These are phyloP conservation scores for Drosophila phalerata DNA, from an alignment of 2,888 invertebrate genomes.

Conservation along the genomic window DNA sequence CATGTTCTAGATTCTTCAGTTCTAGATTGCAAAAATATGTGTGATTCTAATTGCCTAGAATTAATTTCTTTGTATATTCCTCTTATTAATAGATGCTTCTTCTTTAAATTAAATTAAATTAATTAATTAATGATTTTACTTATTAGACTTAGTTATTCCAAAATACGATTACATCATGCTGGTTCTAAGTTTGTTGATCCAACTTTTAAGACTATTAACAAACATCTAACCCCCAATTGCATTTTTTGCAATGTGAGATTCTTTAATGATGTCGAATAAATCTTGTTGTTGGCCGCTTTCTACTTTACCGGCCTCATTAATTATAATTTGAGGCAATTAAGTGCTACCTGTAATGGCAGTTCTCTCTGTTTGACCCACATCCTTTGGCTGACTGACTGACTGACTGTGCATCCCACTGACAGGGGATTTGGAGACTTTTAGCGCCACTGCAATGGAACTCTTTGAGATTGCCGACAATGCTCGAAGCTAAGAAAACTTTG, in stretches of 20 bases:
- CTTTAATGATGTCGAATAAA: not conserved
- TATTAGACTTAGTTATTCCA: too few species aligned
- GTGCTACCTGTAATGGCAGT: constrained; percentile 50
- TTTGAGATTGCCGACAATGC: constrained; percentile 38
- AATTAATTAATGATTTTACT: too few species aligned
- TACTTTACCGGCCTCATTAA: constrained; percentile 50
- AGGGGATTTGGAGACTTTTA: constrained; percentile 18
- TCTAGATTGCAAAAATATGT: too few species aligned
- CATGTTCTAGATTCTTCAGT: too few species aligned
- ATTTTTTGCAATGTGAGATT: not conserved
- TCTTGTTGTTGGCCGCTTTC: not conserved
- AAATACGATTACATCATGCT: not conserved
- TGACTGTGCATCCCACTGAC: not conserved
- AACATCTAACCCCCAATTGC: not conserved
- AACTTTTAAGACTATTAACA: not conserved
- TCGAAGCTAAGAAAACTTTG: constrained; percentile 31
- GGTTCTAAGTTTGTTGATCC: not conserved
- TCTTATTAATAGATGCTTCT: too few species aligned
- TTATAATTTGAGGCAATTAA: constrained; percentile 64
- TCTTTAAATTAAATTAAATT: too few species aligned
- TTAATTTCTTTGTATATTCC: too few species aligned
- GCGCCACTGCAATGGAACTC: not conserved
- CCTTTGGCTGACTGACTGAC: constrained; percentile 1
- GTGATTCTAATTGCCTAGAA: too few species aligned
- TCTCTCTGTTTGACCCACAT: constrained; percentile 63